Percentiles rank a stretch among this genome's conserved stretches.
Evolutionary conservation across 2,113 vertebrate species (phyloP).

Genomic region (Rhinogobius similis): DNA sequence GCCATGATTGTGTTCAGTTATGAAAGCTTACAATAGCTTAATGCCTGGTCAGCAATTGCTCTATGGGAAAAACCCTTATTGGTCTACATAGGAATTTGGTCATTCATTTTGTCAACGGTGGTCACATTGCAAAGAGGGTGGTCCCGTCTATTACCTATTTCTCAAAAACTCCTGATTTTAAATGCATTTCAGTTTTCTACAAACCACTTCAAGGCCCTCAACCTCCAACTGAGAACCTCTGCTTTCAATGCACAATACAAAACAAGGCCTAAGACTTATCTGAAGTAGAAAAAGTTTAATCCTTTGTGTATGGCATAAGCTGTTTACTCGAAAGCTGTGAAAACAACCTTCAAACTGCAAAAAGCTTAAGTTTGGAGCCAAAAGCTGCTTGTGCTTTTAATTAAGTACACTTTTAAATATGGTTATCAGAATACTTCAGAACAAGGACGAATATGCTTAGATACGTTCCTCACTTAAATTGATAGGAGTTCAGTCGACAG

Average conservation of each 20-base stretch:
- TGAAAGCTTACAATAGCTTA: background rate
- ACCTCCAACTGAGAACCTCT: background rate
- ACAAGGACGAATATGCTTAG: background rate
- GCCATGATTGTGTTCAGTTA: background rate
- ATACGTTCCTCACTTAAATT: background rate
- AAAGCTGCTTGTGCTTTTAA: background rate
- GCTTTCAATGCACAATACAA: background rate
- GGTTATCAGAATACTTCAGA: background rate
- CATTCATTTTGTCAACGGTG: background rate
- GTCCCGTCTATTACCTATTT: background rate
- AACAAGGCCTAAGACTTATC: background rate
- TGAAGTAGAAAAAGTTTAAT: background rate
- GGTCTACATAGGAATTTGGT: background rate
- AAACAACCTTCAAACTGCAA: slow-evolving; percentile 6
- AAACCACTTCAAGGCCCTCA: too few species aligned
- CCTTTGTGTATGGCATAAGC: background rate
- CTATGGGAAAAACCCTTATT: background rate
- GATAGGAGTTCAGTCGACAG: too few species aligned
- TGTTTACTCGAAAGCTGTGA: background rate
- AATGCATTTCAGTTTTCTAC: too few species aligned
- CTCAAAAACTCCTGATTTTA: background rate
- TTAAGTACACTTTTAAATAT: background rate
- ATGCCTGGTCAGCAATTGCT: background rate
- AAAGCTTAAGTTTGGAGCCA: background rate
- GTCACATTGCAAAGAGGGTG: background rate